These are phyloP conservation scores for Mormoops blainvillei DNA, from an alignment of 2,113 vertebrate genomes.

Conservation along the genomic window DNA sequence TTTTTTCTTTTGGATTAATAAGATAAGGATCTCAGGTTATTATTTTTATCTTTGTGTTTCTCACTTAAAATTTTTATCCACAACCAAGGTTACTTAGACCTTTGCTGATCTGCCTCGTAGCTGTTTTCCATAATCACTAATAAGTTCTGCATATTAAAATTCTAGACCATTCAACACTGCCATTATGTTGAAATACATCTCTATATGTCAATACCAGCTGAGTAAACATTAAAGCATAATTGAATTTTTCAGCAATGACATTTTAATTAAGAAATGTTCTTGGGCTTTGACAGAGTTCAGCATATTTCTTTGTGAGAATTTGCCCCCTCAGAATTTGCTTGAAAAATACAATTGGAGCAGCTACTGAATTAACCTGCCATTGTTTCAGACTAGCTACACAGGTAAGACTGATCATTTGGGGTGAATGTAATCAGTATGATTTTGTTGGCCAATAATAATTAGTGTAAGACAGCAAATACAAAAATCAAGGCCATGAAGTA, in stretches of 20 bases:
- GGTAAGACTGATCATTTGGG: not conserved
- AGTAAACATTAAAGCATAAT: conserved; percentile 72
- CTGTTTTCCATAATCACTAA: conserved; percentile 50
- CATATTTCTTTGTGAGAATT: conserved; percentile 47
- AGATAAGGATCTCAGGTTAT: not conserved
- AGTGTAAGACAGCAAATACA: not conserved
- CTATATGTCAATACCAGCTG: conserved; percentile 65
- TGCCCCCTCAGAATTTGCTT: not conserved
- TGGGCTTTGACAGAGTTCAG: conserved; percentile 59
- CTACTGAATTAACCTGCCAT: not conserved
- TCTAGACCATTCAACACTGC: conserved; percentile 31
- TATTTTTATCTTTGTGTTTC: not conserved
- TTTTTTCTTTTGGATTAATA: not conserved
- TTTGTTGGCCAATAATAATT: not conserved
- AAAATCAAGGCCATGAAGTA: not conserved
- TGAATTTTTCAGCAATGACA: conserved; percentile 74
- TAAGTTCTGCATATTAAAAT: conserved; percentile 64
- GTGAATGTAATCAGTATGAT: not conserved
- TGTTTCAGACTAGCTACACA: not conserved
- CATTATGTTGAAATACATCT: conserved; percentile 62
- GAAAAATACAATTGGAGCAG: not conserved
- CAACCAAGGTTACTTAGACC: conserved; percentile 14
- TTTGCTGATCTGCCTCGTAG: not conserved
- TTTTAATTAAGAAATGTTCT: conserved; percentile 74
- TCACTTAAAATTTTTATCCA: not conserved